Conservation (phyloP, 2,797 vertebrate genomes). For the Ptychadena robeensis region DNA sequence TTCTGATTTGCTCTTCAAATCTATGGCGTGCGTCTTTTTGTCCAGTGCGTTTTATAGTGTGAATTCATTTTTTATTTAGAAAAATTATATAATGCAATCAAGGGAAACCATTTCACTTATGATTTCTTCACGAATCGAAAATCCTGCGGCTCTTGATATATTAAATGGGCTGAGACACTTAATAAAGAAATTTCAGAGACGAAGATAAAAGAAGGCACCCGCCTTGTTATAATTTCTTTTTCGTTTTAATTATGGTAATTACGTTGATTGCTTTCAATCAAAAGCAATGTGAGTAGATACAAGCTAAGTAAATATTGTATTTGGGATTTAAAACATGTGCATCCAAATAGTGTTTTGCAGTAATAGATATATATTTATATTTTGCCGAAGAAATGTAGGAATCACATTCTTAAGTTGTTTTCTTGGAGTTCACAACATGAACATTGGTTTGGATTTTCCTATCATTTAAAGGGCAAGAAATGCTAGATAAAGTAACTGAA, state of each 20-base stretch:
- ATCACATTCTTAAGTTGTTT: too few species aligned
- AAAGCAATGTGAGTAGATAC: not conserved
- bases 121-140: constrained; percentile 6
- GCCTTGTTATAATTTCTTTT: not conserved
- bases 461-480: not conserved
- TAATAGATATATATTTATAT: not conserved
- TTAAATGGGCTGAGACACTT: not conserved
- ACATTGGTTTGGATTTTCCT: not conserved
- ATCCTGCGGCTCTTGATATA: not conserved
- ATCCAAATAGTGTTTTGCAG: too few species aligned
- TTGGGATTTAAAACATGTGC: not conserved
- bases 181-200: constrained; percentile 5
- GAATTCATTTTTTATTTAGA: too few species aligned
- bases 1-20: too few species aligned
- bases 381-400: too few species aligned
- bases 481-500: not conserved
- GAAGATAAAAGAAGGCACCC: not conserved
- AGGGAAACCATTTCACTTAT: not conserved
- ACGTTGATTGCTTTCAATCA: not conserved
- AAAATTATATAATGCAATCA: not conserved
- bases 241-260: constrained; percentile 17
- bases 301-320: constrained; percentile 3
- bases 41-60: too few species aligned
- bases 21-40: too few species aligned
- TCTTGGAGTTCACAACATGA: too few species aligned